These are phyloP conservation scores for Archips xylosteana DNA, from an alignment of 2,888 invertebrate species.

Conservation along the genomic window DNA sequence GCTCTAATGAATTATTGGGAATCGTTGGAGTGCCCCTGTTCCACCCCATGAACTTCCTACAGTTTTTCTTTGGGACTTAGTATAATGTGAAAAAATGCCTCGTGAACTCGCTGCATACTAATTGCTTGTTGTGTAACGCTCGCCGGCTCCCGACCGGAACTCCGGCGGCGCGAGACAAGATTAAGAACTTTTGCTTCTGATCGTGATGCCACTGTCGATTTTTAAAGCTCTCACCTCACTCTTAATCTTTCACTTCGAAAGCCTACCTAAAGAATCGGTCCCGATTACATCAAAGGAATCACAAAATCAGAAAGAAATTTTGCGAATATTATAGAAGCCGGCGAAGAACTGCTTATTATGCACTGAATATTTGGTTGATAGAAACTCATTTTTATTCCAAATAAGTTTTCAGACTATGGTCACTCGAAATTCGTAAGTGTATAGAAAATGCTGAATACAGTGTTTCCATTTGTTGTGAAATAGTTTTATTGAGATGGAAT, in stretches of 20 bases:
- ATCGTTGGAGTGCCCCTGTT: slow-evolving; percentile 73
- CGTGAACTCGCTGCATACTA: slow-evolving; percentile 81
- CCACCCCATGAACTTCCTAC: slow-evolving; percentile 68
- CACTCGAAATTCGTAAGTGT: slow-evolving; percentile 61
- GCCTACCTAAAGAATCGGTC: slow-evolving; percentile 44
- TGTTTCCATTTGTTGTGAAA: slow-evolving; percentile 25
- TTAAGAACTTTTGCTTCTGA: slow-evolving; percentile 80
- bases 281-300: slow-evolving; percentile 56
- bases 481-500: slow-evolving; percentile 38
- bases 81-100: slow-evolving; percentile 84
- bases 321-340: slow-evolving; percentile 18
- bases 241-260: slow-evolving; percentile 56
- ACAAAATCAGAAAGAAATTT: slow-evolving; percentile 39
- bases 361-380: slow-evolving; percentile 73
- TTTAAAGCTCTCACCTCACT: slow-evolving; percentile 69
- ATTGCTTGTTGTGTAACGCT: slow-evolving; percentile 82
- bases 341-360: slow-evolving; percentile 67
- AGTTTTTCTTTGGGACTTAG: slow-evolving; percentile 81
- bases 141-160: slow-evolving; percentile 71
- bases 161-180: slow-evolving; percentile 72
- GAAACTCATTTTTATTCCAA: slow-evolving; percentile 77
- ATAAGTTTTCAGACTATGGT: slow-evolving; percentile 66
- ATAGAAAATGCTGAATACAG: slow-evolving; percentile 59
- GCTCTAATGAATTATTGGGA: slow-evolving; percentile 85
- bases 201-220: slow-evolving; percentile 75